A percentile compares a stretch with the other conserved stretches of the same genome.
Evolutionary conservation across 1,140 invertebrate species (phyloP).

Genomic region (Drosophila bipectinata): DNA sequence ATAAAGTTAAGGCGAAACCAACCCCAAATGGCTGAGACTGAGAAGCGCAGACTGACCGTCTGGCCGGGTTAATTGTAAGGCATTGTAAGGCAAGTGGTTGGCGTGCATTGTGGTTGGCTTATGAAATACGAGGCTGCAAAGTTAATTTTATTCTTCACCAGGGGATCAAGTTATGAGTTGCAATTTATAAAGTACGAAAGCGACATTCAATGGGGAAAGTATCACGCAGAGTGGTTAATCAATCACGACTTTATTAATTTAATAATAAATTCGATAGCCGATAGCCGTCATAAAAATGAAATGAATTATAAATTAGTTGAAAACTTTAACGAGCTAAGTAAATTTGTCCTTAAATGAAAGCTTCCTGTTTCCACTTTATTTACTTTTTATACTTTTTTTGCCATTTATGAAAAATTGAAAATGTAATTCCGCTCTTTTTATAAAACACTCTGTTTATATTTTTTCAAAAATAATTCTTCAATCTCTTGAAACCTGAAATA

Average conservation of each 20-base stretch:
- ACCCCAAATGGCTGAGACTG: neutral
- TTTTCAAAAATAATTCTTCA: neutral
- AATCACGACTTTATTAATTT: too few species aligned
- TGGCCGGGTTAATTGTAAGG: constrained; percentile 46
- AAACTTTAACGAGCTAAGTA: neutral
- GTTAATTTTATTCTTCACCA: constrained; percentile 32
- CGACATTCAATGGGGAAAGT: neutral
- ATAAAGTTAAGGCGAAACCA: constrained; percentile 41
- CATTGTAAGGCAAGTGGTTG: constrained; percentile 42
- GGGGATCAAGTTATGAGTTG: neutral
- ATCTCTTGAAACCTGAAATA: neutral
- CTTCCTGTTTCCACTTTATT: too few species aligned
- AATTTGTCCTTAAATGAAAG: too few species aligned
- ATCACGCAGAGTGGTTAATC: neutral
- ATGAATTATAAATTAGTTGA: too few species aligned
- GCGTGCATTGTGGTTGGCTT: constrained; percentile 42
- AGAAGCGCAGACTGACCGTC: constrained; percentile 38
- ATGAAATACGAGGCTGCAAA: constrained; percentile 49
- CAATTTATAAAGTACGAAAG: neutral
- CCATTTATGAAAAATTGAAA: too few species aligned
- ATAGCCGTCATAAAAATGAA: too few species aligned
- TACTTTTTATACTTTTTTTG: too few species aligned
- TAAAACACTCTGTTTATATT: neutral
- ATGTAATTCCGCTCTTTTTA: too few species aligned
- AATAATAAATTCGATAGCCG: too few species aligned